A percentile compares a stretch with the other conserved stretches of the same genome.
These are phyloP conservation scores for Nemurella pictetii DNA, from an alignment of 2,888 invertebrate genomes.

Conservation along the genomic window DNA sequence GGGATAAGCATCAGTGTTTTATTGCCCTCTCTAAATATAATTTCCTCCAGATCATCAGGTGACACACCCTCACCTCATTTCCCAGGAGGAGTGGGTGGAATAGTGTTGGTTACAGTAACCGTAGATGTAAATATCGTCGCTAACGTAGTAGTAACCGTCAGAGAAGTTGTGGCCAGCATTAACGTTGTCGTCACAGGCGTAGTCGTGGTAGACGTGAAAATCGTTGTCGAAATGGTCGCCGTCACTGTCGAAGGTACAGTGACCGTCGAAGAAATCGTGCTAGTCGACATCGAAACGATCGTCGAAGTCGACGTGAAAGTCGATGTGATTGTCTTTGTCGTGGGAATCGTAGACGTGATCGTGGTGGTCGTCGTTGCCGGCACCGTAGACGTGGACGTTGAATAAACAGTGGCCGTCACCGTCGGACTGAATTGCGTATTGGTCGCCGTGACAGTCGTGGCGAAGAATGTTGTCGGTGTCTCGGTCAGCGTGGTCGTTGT, in stretches of 20 bases:
- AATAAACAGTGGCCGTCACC: not conserved
- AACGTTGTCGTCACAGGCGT: not conserved
- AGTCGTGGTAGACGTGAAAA: not conserved
- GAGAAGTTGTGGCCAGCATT: not conserved
- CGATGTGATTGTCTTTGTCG: not conserved
- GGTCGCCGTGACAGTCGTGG: not conserved
- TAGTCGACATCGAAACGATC: not conserved
- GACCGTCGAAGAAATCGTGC: not conserved
- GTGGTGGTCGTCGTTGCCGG: not conserved
- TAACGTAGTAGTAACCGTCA: not conserved
- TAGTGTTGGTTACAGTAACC: not conserved
- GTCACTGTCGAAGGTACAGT: not conserved
- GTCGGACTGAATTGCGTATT: not conserved
- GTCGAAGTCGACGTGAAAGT: not conserved
- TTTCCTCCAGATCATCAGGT: not conserved
- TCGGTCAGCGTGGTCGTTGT: not conserved
- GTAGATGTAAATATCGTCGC: not conserved
- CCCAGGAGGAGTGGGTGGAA: not conserved
- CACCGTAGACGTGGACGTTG: not conserved
- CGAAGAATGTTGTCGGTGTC: not conserved
- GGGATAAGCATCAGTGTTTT: not conserved
- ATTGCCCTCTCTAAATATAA: not conserved
- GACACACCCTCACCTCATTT: not conserved
- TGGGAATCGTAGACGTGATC: not conserved
- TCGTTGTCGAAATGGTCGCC: not conserved